phyloP scores from a whole-genome alignment of 2,113 vertebrate species.

The Barbus barbus region DNA sequence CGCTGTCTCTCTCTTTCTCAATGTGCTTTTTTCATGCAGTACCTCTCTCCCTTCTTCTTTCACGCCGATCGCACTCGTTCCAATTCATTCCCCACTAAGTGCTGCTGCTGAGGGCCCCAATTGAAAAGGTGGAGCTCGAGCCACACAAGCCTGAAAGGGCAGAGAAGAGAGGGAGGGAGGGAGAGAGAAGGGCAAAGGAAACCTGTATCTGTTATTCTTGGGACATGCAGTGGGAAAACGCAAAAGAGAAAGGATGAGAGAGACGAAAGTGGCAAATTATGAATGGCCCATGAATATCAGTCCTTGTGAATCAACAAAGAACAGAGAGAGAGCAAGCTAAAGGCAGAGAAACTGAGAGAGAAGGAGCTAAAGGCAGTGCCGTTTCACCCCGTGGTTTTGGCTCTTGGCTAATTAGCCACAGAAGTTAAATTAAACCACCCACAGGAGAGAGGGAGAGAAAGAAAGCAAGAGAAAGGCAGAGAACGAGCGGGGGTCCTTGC shows the following conservation, averaged over 20 bases:
- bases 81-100: conserved; percentile 80
- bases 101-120: conserved; percentile 73
- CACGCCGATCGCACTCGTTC: conserved; percentile 78
- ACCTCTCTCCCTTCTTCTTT: conserved; percentile 64
- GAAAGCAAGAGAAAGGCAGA: conserved; percentile 46
- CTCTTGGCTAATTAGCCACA: conserved; percentile 81
- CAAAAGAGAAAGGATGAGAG: conserved; percentile 53
- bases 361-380: conserved; percentile 70
- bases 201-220: conserved; percentile 63
- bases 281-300: conserved; percentile 60
- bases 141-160: conserved; percentile 64
- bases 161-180: conserved; percentile 55
- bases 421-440: conserved; percentile 82
- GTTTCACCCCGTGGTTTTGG: conserved; percentile 75
- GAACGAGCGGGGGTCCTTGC: conserved; percentile 65
- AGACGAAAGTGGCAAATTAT: conserved; percentile 63
- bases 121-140: conserved; percentile 79
- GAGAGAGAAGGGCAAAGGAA: conserved; percentile 42
- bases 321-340: conserved; percentile 55
- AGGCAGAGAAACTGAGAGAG: conserved; percentile 59
- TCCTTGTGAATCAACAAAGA: conserved; percentile 72
- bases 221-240: conserved; percentile 35
- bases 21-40: conserved; percentile 52
- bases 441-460: conserved; percentile 70
- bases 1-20: conserved; percentile 54